Conservation (phyloP, 2,113 vertebrate genomes). For the Fregetta grallaria region DNA sequence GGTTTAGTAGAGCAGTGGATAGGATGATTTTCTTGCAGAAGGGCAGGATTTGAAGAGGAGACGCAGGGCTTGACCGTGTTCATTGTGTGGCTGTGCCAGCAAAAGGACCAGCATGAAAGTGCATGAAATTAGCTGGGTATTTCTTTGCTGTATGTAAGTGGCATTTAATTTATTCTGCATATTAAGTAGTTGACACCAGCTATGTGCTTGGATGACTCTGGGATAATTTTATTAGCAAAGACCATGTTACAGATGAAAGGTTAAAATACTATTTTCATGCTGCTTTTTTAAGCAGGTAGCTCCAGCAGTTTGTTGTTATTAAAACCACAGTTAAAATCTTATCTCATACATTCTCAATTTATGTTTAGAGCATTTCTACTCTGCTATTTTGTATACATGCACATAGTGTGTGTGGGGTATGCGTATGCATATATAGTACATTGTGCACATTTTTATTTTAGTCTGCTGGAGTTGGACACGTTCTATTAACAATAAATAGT, state of each 20-base stretch:
- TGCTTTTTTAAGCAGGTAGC: constrained; percentile 22
- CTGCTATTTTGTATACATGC: background rate
- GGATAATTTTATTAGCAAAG: constrained; percentile 38
- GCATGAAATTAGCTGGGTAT: background rate
- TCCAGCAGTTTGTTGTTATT: constrained; percentile 11
- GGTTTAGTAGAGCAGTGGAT: background rate
- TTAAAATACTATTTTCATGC: constrained; percentile 21
- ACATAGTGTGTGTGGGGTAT: background rate
- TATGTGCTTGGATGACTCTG: background rate
- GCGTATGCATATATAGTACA: background rate
- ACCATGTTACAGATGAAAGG: constrained; percentile 26
- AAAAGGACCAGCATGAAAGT: background rate
- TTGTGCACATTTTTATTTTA: background rate
- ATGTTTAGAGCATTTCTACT: background rate
- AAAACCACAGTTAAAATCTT: constrained; percentile 31
- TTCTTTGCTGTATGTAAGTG: background rate
- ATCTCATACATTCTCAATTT: background rate
- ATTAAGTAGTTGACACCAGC: background rate
- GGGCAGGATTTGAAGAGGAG: background rate
- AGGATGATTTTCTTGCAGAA: background rate
- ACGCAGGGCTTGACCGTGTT: fast-evolving
- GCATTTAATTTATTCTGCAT: constrained; percentile 34
- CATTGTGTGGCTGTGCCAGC: background rate
- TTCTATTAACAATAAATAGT: background rate
- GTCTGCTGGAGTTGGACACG: background rate